A percentile compares a stretch with the other conserved stretches of the same genome.
phyloP scores from a whole-genome alignment of 2,113 vertebrate genomes.

The Eidolon helvum region DNA sequence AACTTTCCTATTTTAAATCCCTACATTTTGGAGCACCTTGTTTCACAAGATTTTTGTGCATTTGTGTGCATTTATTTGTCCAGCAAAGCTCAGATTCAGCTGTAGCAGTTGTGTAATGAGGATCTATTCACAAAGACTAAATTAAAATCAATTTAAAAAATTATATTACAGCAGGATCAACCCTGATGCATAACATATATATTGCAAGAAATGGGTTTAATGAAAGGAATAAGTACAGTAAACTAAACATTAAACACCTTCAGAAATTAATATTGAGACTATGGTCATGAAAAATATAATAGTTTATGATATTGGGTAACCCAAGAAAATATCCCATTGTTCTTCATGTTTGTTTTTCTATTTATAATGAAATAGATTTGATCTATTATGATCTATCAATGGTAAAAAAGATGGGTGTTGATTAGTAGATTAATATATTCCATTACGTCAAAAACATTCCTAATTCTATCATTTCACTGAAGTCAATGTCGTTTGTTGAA shows the following conservation, averaged over 20 bases:
- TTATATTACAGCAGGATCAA: background rate
- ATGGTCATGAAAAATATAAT: background rate
- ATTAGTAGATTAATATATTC: background rate
- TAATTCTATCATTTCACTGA: background rate
- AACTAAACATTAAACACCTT: background rate
- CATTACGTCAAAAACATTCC: background rate
- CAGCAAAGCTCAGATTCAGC: background rate
- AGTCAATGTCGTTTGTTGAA: background rate
- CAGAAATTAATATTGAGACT: background rate
- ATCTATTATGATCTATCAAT: background rate
- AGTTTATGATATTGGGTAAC: background rate
- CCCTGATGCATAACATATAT: background rate
- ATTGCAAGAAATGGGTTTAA: slow-evolving; percentile 1
- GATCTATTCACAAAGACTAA: background rate
- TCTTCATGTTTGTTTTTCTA: background rate
- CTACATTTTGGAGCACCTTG: background rate
- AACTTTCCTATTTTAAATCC: background rate
- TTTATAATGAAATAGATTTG: background rate
- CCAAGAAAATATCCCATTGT: background rate
- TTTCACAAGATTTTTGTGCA: background rate
- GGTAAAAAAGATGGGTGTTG: background rate
- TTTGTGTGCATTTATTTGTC: background rate
- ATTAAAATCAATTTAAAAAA: slow-evolving; percentile 29
- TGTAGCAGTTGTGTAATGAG: background rate
- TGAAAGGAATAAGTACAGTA: background rate